A percentile compares a stretch with the other conserved stretches of the same genome.
Conservation (phyloP, 1,140 invertebrate species). For the Neodiprion fabricii region DNA sequence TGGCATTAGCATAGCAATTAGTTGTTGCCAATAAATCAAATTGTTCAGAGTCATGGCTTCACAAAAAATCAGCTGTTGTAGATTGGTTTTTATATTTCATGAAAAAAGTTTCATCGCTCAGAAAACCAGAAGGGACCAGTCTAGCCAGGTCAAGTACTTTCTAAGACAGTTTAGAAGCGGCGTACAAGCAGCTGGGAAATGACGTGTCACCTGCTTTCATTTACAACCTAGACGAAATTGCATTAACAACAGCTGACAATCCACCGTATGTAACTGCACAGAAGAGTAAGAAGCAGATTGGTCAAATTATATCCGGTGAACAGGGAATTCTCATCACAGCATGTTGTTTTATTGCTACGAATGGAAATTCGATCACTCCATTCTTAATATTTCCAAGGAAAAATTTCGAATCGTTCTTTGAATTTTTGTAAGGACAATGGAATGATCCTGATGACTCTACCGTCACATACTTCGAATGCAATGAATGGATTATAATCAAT, state of each 20-base stretch:
- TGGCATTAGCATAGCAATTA: conserved; percentile 49
- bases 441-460: conserved; percentile 51
- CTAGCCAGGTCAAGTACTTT: conserved; percentile 47
- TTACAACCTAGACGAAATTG: conserved; percentile 45
- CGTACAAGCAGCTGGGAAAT: conserved; percentile 31
- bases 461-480: conserved; percentile 47
- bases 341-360: conserved; percentile 23
- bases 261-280: conserved; percentile 37
- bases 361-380: conserved; percentile 46
- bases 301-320: conserved; percentile 39
- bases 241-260: conserved; percentile 35
- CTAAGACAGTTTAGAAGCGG: conserved; percentile 45
- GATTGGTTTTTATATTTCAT: conserved; percentile 55
- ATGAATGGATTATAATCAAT: conserved; percentile 4
- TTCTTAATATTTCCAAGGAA: conserved; percentile 44
- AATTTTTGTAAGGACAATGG: conserved; percentile 43
- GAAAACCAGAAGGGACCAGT: conserved; percentile 52
- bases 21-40: conserved; percentile 36
- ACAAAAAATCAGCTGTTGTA: conserved; percentile 42
- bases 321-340: conserved; percentile 46
- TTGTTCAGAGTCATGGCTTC: conserved; percentile 35
- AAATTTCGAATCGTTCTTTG: conserved; percentile 41
- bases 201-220: conserved; percentile 27
- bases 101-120: conserved; percentile 41
- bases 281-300: conserved; percentile 45